Base-by-base conservation (phyloP, 2,888 invertebrate genomes). In the Pammene aurita region DNA sequence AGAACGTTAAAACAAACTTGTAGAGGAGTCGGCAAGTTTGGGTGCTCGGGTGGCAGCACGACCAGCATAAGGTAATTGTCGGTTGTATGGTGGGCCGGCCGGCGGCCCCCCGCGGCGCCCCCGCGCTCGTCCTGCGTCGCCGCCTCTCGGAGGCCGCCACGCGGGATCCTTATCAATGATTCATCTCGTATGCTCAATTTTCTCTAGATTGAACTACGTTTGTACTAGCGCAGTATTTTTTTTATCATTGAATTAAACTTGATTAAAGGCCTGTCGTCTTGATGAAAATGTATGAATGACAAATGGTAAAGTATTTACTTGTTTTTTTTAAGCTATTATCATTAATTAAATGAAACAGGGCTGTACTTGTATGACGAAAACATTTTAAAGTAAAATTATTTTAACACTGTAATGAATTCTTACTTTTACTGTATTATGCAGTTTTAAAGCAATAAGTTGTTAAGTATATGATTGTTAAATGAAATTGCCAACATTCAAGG, bases 1-100 rank as follows among this genome's bases (percentile, higher is more conserved):
- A 48, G 71, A 79, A 80, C 75, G 72, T 78, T 83, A 86, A 84
- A 78, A 84, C 78, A 79, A 85, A 85, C 85, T 86, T 84, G 84
- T 74, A 74, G 73, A 72, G 75, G 71, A 84, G 86, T 85, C 85
- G 83, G 78, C 79, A 80, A 82, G 83, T 79, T 80, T 86, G 84
- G 85, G 83, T 81, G 88, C 83, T 78, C 74, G 75, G 66, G 71
- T 70, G 72, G 71, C 69, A 71, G 70, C 72, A 68, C 69, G 60
- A 48, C 69, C 54, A 65, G 57, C 64, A 56, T 58, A 67, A 69
- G 69, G 69, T 69, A 69, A 67, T 50, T 58, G 68, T 50, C 63
- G 62, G 68, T 18, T 46, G 62, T 38, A 41, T 58, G 56, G 66
- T 48, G 66, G 48, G 52, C 66, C 14, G 76, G 74, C 76, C 76